A percentile compares a stretch with the other conserved stretches of the same genome.
phyloP scores from a whole-genome alignment of 2,797 vertebrate species.

The Limnodromus scolopaceus region DNA sequence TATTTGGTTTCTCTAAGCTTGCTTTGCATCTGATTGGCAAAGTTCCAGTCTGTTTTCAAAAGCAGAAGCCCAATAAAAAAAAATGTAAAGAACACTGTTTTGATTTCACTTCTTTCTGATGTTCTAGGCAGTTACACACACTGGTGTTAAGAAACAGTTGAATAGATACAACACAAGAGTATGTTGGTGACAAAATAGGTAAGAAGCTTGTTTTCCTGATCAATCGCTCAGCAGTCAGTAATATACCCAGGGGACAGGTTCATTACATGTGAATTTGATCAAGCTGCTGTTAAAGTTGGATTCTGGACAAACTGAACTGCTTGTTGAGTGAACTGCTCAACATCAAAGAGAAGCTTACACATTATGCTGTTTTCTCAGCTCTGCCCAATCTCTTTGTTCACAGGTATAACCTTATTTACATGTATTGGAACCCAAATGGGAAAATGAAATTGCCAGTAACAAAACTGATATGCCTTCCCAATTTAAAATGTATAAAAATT shows the following conservation, averaged over 20 bases:
- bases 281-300: constrained; percentile 27
- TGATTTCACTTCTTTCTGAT: background rate
- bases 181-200: background rate
- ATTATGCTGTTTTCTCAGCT: background rate
- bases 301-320: background rate
- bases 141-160: background rate
- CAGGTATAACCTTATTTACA: background rate
- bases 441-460: background rate
- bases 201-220: background rate
- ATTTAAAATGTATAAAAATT: background rate
- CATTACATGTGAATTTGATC: constrained; percentile 16
- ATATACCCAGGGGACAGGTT: background rate
- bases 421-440: background rate
- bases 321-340: background rate
- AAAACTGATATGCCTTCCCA: background rate
- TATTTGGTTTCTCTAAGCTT: background rate
- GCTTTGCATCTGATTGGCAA: constrained; percentile 26
- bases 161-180: background rate
- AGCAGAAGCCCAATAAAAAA: constrained; percentile 13
- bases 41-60: constrained; percentile 12
- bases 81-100: background rate
- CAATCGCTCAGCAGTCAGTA: background rate
- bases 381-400: constrained; percentile 2
- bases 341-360: constrained; percentile 21
- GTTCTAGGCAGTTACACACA: background rate